Evolutionary conservation across 2,888 invertebrate genomes (phyloP), one percentile per base, ranked within the genome.

Genomic region (Lycophotia porphyrea): DNA sequence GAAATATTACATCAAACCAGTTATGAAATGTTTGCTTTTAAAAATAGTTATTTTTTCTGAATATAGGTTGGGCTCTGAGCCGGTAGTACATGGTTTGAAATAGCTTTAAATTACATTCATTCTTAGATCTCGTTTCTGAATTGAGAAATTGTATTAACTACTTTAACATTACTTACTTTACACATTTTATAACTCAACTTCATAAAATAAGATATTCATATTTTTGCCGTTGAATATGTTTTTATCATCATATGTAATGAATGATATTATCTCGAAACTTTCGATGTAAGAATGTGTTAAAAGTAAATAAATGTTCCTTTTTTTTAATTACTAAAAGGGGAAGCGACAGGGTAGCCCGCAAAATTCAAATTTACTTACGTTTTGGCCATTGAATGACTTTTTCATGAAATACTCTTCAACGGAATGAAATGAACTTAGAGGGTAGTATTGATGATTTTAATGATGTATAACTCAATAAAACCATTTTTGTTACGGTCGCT

Each of bases 241-340:
- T 39, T 49, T 18, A 65, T 42, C 15, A 36, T 34, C 31, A 34
- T n/a, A n/a, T 15, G n/a, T 36, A 31, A 63, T 63, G n/a, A 34
- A 61, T 69, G 13, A 36, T 64, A 64, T 60, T 74, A 39, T 74
- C n/a, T 2, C 80, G 42, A 74, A 27, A 52, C 21, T 67, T 55
- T 70, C 83, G 44, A 21, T 79, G 18, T 84, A 84, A 83, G 74
- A 36, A 80, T 36, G 13, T 36, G 5, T 76, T 52, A 42, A 70
- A 31, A 80, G 52, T 84, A 80, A 67, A 84, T 71, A 80, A 39
- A 44, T 55, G 36, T 63, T 69, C 1, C 31, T 42, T 65, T 55
- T 34, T n/a, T n/a, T n/a, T n/a, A n/a, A n/a, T n/a, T n/a, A n/a
- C n/a, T n/a, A n/a, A n/a, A n/a, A n/a, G n/a, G n/a, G n/a, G n/a